Evolutionary conservation across 2,797 vertebrate species (phyloP).

Genomic region (Anableps anableps): DNA sequence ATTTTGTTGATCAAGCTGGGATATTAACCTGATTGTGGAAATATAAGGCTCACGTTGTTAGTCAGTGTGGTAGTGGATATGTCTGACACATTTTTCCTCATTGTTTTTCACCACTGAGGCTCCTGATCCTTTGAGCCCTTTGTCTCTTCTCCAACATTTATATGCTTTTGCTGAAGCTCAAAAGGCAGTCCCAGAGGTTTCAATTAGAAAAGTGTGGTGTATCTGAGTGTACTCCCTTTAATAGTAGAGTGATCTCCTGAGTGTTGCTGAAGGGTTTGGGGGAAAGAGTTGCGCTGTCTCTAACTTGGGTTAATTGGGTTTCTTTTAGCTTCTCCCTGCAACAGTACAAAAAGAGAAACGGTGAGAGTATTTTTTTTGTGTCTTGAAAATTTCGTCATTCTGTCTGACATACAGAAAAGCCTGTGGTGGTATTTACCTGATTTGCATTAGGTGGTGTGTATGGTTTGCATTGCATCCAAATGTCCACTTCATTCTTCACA

Average conservation of each 20-base stretch:
- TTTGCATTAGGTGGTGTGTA: not conserved
- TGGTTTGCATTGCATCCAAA: not conserved
- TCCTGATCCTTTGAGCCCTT: constrained; percentile 74
- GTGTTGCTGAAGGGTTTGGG: constrained; percentile 71
- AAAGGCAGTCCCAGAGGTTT: constrained; percentile 83
- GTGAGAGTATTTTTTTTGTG: constrained; percentile 60
- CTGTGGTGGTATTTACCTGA: constrained; percentile 24
- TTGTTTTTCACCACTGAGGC: constrained; percentile 56
- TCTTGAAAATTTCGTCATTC: constrained; percentile 62
- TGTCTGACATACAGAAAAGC: constrained; percentile 32
- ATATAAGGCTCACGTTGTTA: constrained; percentile 32
- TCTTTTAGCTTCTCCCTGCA: constrained; percentile 75
- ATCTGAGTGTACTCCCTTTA: constrained; percentile 79
- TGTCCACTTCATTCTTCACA: not conserved
- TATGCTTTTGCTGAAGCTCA: constrained; percentile 68
- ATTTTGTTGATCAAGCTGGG: not conserved
- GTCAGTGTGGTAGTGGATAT: constrained; percentile 16
- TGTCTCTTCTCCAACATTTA: constrained; percentile 73
- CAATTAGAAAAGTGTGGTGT: constrained; percentile 83
- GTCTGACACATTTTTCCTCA: constrained; percentile 22
- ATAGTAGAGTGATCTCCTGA: constrained; percentile 81
- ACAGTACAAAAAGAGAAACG: constrained; percentile 39
- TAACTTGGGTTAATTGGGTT: constrained; percentile 84
- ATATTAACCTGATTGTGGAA: constrained; percentile 10
- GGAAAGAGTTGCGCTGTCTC: constrained; percentile 73